Evolutionary conservation across 2,113 vertebrate genomes (phyloP).

Genomic region (Erythrolamprus reginae): DNA sequence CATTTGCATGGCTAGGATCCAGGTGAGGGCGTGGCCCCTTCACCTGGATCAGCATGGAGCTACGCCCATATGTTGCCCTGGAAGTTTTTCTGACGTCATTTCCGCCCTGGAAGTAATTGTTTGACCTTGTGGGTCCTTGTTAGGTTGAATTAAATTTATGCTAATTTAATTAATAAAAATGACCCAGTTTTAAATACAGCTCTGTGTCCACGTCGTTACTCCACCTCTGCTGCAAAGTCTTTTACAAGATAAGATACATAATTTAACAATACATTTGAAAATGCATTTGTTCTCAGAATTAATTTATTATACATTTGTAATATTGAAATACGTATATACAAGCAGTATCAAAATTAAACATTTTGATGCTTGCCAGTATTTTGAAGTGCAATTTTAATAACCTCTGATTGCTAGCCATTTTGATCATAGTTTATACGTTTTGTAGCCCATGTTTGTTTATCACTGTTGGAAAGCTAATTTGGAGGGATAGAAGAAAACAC

Average conservation of each 20-base stretch:
- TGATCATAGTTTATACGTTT: background rate
- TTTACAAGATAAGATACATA: background rate
- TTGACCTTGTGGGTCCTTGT: no score
- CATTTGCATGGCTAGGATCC: no score
- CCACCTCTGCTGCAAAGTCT: no score
- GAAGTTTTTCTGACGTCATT: no score
- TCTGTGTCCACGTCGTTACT: no score
- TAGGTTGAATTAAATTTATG: no score
- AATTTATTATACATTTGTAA: background rate
- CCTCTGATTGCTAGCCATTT: background rate
- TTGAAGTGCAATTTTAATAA: background rate
- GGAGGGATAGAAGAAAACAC: background rate
- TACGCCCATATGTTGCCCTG: no score
- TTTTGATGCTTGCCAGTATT: background rate
- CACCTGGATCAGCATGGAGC: no score
- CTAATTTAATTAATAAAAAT: no score
- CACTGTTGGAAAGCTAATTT: background rate
- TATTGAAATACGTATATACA: background rate
- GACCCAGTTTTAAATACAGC: no score
- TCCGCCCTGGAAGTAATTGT: no score
- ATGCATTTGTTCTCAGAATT: background rate
- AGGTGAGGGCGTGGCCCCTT: no score
- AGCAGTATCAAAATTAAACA: background rate
- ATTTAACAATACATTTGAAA: background rate
- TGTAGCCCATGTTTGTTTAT: background rate